Conservation (phyloP, 2,113 vertebrate species). For the Myrmecobius fasciatus region DNA sequence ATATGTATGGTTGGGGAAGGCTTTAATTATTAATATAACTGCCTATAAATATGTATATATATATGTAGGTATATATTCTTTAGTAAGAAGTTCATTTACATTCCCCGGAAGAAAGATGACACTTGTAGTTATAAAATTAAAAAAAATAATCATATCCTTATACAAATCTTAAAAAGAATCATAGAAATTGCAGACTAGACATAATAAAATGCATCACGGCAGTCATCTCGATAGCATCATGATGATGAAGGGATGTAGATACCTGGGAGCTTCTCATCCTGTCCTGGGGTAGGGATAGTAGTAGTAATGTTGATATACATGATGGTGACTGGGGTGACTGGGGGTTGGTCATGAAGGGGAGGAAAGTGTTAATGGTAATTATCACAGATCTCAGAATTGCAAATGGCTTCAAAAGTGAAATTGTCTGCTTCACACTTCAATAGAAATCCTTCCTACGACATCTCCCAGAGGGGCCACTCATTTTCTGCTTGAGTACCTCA, state of each 20-base stretch:
- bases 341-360: not conserved
- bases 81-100: not conserved
- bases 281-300: not conserved
- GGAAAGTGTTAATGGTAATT: not conserved
- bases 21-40: not conserved
- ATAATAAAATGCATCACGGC: not conserved
- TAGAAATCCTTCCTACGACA: not conserved
- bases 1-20: not conserved
- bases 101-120: not conserved
- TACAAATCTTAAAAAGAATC: not conserved
- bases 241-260: not conserved
- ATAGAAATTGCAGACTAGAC: not conserved
- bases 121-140: not conserved
- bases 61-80: not conserved
- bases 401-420: not conserved
- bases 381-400: not conserved
- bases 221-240: not conserved
- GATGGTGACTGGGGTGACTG: not conserved
- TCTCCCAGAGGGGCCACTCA: not conserved
- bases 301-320: not conserved
- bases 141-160: not conserved
- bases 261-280: not conserved
- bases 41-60: not conserved
- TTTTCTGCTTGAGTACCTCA: not conserved
- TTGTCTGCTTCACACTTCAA: not conserved